phyloP scores from a whole-genome alignment of 2,797 vertebrate genomes.

The Ibycter americanus region DNA sequence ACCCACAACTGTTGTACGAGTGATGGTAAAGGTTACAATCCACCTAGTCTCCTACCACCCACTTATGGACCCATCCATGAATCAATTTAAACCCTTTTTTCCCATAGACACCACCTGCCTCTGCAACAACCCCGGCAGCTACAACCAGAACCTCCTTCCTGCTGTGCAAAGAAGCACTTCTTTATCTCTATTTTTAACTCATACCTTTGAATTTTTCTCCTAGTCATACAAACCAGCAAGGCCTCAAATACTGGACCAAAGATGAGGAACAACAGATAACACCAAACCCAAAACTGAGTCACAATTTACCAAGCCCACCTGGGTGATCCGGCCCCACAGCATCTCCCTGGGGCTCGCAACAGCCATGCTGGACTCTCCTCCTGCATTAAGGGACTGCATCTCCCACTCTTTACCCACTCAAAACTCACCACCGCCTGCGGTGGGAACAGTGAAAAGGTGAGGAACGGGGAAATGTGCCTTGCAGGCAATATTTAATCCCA shows the following conservation, averaged over 20 bases:
- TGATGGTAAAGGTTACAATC: neutral
- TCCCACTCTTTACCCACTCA: neutral
- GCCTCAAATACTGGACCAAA: neutral
- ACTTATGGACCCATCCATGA: neutral
- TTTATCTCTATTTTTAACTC: neutral
- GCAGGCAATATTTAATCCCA: neutral
- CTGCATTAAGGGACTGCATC: neutral
- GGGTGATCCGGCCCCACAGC: neutral
- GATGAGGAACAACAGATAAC: neutral
- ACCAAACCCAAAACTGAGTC: neutral
- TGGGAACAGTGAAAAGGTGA: neutral
- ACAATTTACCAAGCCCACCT: neutral
- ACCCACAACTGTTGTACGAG: accelerated
- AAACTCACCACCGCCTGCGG: neutral
- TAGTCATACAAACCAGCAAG: neutral
- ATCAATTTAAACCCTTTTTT: neutral
- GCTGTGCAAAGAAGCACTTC: accelerated
- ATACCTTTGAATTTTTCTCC: neutral
- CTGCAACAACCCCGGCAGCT: accelerated
- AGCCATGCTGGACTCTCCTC: neutral
- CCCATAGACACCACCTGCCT: no score
- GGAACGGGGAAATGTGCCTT: neutral
- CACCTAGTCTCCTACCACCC: neutral
- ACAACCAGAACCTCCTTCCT: neutral
- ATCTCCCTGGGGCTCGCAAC: neutral